phyloP scores from a whole-genome alignment of 37 sponge, comb jelly and placozoan genomes.

The Cladorhizidae sp. region DNA sequence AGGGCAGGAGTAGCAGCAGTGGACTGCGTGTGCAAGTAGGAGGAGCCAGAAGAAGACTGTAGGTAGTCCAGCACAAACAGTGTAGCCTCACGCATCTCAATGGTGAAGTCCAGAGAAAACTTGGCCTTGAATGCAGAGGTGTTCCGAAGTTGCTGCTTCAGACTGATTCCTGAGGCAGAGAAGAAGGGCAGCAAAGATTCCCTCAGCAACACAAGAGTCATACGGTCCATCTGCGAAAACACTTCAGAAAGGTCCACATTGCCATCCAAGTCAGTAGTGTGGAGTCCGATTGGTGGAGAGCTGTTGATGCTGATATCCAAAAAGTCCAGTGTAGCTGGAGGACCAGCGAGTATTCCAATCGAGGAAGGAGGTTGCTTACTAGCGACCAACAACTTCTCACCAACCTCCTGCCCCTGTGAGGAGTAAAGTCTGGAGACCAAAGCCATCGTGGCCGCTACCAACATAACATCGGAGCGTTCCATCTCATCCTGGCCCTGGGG shows the following conservation, averaged over 20 bases:
- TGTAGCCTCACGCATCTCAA: slow-evolving; percentile 28
- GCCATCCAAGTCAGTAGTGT: background rate
- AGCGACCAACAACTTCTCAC: background rate
- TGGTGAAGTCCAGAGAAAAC: slow-evolving; percentile 24
- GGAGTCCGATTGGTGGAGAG: slow-evolving; percentile 33
- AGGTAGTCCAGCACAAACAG: slow-evolving; percentile 14
- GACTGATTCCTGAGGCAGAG: background rate
- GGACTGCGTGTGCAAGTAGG: background rate
- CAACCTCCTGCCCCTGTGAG: background rate
- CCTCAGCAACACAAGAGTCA: background rate
- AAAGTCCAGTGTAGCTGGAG: background rate
- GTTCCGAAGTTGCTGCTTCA: slow-evolving; percentile 19
- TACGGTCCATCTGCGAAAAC: background rate
- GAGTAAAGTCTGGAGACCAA: slow-evolving; percentile 14
- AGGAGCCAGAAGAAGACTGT: background rate
- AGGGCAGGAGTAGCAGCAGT: slow-evolving; percentile 14
- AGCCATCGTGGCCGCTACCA: slow-evolving; percentile 26
- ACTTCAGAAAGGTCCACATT: background rate
- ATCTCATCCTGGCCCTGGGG: background rate
- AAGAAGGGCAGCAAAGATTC: slow-evolving; percentile 45
- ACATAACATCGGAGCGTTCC: background rate
- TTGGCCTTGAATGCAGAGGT: slow-evolving; percentile 13
- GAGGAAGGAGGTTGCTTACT: background rate
- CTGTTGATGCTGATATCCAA: slow-evolving; percentile 52
- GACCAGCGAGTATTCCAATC: too few species aligned